These are phyloP conservation scores for Drepanosiphum platanoidis DNA, from an alignment of 2,888 invertebrate genomes.

Conservation along the genomic window DNA sequence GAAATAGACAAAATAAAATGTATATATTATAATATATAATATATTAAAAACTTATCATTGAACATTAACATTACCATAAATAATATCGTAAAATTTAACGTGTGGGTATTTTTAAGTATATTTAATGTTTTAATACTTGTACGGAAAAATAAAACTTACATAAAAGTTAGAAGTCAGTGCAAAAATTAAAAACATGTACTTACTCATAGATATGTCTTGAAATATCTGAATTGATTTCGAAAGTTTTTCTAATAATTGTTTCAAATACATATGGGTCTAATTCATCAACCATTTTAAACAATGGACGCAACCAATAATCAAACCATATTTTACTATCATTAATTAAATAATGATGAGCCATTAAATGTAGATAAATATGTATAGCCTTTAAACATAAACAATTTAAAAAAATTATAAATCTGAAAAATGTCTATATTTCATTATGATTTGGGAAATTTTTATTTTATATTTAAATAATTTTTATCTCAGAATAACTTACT, in stretches of 20 bases:
- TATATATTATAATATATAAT: neutral
- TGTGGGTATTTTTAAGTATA: neutral
- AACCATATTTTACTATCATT: conserved; percentile 68
- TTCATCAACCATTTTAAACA: conserved; percentile 63
- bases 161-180: neutral
- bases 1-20: neutral
- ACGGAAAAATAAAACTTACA: neutral
- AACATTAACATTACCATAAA: too few relatives aligned
- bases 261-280: conserved; percentile 65
- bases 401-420: conserved; percentile 36
- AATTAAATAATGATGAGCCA: conserved; percentile 69
- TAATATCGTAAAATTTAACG: too few relatives aligned
- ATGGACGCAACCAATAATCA: conserved; percentile 69
- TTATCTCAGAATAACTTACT: conserved; percentile 23
- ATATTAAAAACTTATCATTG: neutral
- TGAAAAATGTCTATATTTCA: neutral
- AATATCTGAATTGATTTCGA: conserved; percentile 67
- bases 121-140: too few relatives aligned
- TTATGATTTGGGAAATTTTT: neutral
- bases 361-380: conserved; percentile 71
- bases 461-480: neutral
- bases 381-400: conserved; percentile 68
- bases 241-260: conserved; percentile 67
- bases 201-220: conserved; percentile 65
- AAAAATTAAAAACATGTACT: neutral